Evolutionary conservation across 1,140 invertebrate genomes (phyloP).

Genomic region (Drosophila jambulina): DNA sequence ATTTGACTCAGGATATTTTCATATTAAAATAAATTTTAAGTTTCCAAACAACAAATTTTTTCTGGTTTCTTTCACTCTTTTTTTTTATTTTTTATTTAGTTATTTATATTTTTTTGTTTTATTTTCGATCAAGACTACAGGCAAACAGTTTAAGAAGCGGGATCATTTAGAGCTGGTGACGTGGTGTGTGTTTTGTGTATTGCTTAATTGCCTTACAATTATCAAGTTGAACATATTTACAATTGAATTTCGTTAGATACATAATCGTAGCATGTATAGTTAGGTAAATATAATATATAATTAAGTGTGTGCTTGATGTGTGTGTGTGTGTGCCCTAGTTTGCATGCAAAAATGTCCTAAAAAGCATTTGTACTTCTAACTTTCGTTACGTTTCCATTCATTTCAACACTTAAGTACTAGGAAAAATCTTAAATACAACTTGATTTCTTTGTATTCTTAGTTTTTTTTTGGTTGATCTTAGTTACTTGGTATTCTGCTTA

Average conservation of each 20-base stretch:
- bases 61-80: slow-evolving; percentile 13
- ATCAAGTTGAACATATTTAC: slow-evolving; percentile 72
- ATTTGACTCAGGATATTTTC: too few relatives aligned
- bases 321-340: slow-evolving; percentile 59
- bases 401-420: slow-evolving; percentile 76
- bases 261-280: slow-evolving; percentile 58
- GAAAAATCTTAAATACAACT: slow-evolving; percentile 74
- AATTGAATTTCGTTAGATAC: slow-evolving; percentile 66
- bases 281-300: slow-evolving; percentile 37
- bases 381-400: slow-evolving; percentile 34
- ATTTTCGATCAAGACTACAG: slow-evolving; percentile 53
- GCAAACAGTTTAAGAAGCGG: slow-evolving; percentile 59
- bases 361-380: slow-evolving; percentile 78
- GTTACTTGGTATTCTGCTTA: slow-evolving; percentile 57
- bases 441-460: slow-evolving; percentile 29
- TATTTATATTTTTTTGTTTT: slow-evolving; percentile 17
- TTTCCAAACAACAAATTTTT: not conserved
- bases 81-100: not conserved
- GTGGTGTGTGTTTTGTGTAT: slow-evolving; percentile 37
- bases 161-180: slow-evolving; percentile 53
- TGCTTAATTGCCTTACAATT: slow-evolving; percentile 62
- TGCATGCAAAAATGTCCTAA: slow-evolving; percentile 69
- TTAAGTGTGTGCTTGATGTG: slow-evolving; percentile 32
- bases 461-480: slow-evolving; percentile 37
- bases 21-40: too few relatives aligned